These are phyloP conservation scores for Bilobella aurantiaca DNA, from an alignment of 1,140 invertebrate species.

Conservation along the genomic window DNA sequence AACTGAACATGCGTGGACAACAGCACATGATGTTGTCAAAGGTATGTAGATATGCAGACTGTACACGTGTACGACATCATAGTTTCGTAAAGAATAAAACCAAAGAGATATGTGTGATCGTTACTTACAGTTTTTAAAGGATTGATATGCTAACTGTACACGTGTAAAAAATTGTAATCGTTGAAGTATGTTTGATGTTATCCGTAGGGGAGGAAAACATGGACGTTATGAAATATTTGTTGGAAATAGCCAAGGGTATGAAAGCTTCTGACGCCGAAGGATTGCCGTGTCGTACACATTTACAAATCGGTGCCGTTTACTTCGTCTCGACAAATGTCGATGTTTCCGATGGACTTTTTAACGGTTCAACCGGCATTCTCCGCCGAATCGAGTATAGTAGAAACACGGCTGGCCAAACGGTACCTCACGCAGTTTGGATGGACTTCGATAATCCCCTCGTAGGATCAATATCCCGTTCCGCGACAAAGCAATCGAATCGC, in stretches of 20 bases:
- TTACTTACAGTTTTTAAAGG: no score
- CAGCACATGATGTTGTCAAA: no score
- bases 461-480: background rate
- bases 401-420: no score
- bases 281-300: constrained; percentile 34
- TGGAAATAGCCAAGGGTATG: background rate
- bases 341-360: constrained; percentile 38
- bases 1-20: background rate
- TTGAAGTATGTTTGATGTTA: no score
- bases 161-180: no score
- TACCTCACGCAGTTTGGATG: background rate
- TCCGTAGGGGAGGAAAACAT: no score
- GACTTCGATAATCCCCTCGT: background rate
- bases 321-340: constrained; percentile 38
- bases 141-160: no score
- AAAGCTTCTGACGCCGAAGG: constrained; percentile 31
- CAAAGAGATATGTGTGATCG: no score
- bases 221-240: no score
- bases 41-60: no score
- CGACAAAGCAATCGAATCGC: background rate
- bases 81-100: no score
- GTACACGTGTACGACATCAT: no score
- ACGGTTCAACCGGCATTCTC: constrained; percentile 37
- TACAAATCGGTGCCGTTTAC: constrained; percentile 36
- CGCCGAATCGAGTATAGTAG: constrained; percentile 28